These are phyloP conservation scores for Tauraco erythrolophus DNA, from an alignment of 2,113 vertebrate species.

Conservation along the genomic window DNA sequence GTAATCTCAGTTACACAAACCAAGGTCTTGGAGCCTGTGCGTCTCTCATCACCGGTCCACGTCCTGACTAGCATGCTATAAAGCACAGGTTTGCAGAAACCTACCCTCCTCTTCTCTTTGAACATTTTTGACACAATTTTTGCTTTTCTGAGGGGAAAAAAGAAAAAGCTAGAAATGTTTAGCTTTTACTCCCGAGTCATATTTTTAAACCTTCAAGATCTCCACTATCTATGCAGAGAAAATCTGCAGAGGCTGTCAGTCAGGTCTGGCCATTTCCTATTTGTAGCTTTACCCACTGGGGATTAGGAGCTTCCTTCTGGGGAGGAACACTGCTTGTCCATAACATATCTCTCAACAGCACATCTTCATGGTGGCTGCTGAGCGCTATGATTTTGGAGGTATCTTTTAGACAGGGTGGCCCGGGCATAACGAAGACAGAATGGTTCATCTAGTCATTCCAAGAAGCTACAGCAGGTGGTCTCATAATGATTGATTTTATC, in stretches of 20 bases:
- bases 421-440: not conserved
- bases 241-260: not conserved
- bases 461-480: not conserved
- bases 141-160: fast-evolving
- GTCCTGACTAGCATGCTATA: not conserved
- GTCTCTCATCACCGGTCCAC: not conserved
- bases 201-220: not conserved
- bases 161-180: not conserved
- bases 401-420: not conserved
- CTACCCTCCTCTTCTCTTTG: not conserved
- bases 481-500: not conserved
- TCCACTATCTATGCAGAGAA: not conserved
- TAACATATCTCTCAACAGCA: not conserved
- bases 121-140: not conserved
- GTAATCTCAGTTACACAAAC: not conserved
- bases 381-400: not conserved
- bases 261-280: not conserved
- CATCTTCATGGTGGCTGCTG: not conserved
- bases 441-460: not conserved
- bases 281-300: not conserved
- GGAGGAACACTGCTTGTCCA: not conserved
- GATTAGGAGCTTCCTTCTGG: not conserved
- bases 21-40: not conserved
- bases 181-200: not conserved
- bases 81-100: not conserved